Base-by-base conservation (phyloP, 2,888 invertebrate species). In the Rhingia rostrata region DNA sequence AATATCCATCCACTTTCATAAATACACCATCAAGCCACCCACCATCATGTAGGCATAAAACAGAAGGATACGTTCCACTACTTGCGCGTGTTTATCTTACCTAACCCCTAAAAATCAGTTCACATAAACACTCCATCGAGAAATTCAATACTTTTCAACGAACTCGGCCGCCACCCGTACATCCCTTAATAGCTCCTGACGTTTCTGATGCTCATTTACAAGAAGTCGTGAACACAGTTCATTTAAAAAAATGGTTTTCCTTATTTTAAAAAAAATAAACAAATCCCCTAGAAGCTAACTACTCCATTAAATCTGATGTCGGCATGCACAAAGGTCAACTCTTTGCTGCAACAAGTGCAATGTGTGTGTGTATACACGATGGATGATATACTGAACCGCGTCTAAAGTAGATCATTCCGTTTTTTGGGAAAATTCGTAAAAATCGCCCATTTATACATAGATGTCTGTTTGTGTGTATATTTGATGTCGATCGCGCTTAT, bases 81-180 rank as follows among this genome's bases (percentile, higher is more conserved):
- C 41, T 10, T 7, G n/a, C 30, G n/a, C 6, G 12, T 49, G 35
- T 63, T 63, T 49, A 63, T 37, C 47, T 22, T 6, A 32, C 39
- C 30, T 66, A 32, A 56, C 67, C 56, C 56, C 56, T 56, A 47
- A 56, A 37, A 56, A 37, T 47, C 53, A 51, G 49, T 75, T 60
- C 22, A 67, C 35, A 53, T 60, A 77, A 77, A 77, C 75, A 67
- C 67, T 77, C 45, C n/a, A 37, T 37, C n/a, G 9, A 6, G 77
- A 67, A 77, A 77, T 77, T 61, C 30, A 77, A 77, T 77, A 69
- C 77, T 37, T 67, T 66, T 33, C 61, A 53, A 43, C 53, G 37
- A 43, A 60, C 33, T 14, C 14, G 49, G 49, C 51, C 54, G 73
- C 51, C 54, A 63, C 54, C 32, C 39, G 41, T 49, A 10, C 4